Percentiles rank a stretch among this genome's conserved stretches.
Conservation (phyloP, 2,797 vertebrate genomes). For the Lemur catta region DNA sequence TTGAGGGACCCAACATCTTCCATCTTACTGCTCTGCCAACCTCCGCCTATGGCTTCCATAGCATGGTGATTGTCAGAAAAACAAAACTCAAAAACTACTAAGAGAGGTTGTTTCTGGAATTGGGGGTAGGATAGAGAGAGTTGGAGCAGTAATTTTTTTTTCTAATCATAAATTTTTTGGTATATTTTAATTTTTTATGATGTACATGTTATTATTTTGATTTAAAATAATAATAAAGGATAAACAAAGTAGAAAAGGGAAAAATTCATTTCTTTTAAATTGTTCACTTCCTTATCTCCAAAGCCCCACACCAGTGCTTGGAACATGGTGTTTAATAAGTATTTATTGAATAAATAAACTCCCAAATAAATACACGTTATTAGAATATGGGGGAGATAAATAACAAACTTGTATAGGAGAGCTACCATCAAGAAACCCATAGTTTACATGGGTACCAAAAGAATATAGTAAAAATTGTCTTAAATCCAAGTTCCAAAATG, state of each 20-base stretch:
- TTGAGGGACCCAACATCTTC: background rate
- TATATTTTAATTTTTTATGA: background rate
- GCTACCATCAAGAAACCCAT: background rate
- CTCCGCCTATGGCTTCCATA: background rate
- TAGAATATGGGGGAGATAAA: background rate
- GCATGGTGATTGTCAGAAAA: background rate
- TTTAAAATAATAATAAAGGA: background rate
- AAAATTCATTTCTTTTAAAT: slow-evolving; percentile 16
- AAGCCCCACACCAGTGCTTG: background rate
- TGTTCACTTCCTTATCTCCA: background rate
- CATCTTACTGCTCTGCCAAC: background rate
- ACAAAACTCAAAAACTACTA: background rate
- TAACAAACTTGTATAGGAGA: background rate
- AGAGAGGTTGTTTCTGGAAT: background rate
- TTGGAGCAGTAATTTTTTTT: background rate
- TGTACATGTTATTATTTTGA: slow-evolving; percentile 7
- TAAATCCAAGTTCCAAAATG: background rate
- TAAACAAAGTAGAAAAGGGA: background rate
- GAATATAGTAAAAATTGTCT: background rate
- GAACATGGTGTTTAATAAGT: background rate
- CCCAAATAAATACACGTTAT: slow-evolving; percentile 3
- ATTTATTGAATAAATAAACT: slow-evolving; percentile 14
- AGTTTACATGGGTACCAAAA: background rate
- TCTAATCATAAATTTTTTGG: background rate
- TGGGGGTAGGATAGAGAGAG: background rate